Conservation (phyloP, 2,888 invertebrate species). For the Philonicus albiceps region DNA sequence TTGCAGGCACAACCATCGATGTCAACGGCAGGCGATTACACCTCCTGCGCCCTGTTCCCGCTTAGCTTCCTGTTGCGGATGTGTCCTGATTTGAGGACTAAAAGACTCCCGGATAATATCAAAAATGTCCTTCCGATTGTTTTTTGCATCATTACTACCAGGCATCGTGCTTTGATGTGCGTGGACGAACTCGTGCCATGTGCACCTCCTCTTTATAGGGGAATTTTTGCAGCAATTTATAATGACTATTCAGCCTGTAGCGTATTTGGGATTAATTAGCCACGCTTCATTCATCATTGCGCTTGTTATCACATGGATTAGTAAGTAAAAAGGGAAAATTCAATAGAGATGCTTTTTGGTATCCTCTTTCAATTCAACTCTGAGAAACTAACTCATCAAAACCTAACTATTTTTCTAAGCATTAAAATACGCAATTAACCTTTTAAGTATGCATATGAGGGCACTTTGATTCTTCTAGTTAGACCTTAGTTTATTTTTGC, state of each 20-base stretch:
- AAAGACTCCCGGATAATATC: conserved; percentile 45
- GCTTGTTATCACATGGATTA: background rate
- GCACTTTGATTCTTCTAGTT: too few relatives aligned
- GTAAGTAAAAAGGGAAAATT: background rate
- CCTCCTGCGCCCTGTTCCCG: background rate
- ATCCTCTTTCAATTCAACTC: background rate
- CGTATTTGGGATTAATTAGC: background rate
- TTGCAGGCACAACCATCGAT: conserved; percentile 22
- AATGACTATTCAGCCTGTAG: background rate
- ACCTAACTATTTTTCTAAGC: too few relatives aligned
- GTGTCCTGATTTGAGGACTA: conserved; percentile 42
- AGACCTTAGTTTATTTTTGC: too few relatives aligned
- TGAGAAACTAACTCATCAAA: too few relatives aligned
- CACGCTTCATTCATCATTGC: background rate
- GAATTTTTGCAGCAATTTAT: background rate
- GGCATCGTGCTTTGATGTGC: background rate
- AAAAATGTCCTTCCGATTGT: conserved; percentile 45
- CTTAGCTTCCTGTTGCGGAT: background rate
- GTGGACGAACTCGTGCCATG: background rate
- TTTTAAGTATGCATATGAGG: too few relatives aligned
- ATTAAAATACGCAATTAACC: too few relatives aligned
- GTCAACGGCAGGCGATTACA: conserved; percentile 3
- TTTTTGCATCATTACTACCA: conserved; percentile 28
- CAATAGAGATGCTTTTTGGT: background rate
- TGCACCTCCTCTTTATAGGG: too few relatives aligned